These are phyloP conservation scores for Spea hammondii DNA, from an alignment of 2,797 vertebrate genomes.

Conservation along the genomic window DNA sequence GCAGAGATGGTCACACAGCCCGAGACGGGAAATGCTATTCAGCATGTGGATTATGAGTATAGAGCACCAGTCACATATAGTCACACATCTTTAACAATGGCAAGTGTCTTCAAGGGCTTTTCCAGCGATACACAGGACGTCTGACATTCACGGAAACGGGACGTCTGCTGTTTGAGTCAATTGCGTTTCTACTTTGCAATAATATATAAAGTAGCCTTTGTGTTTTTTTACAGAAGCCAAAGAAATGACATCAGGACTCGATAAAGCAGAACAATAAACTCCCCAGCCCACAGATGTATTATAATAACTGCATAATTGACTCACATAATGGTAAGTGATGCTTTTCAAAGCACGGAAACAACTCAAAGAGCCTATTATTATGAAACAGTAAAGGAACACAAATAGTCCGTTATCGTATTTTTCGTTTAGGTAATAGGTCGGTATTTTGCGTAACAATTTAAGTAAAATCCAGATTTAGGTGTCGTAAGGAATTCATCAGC, in stretches of 20 bases:
- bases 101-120: constrained; percentile 39
- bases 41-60: not conserved
- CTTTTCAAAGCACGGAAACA: constrained; percentile 40
- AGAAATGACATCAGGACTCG: constrained; percentile 51
- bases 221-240: constrained; percentile 35
- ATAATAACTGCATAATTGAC: constrained; percentile 41
- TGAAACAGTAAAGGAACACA: constrained; percentile 9
- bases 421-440: no score
- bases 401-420: not conserved
- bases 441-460: no score
- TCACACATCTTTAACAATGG: constrained; percentile 3
- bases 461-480: no score
- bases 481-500: no score
- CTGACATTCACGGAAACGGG: constrained; percentile 41
- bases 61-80: not conserved
- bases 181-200: constrained; percentile 45
- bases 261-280: constrained; percentile 42
- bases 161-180: constrained; percentile 43
- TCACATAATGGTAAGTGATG: constrained; percentile 36
- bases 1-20: not conserved
- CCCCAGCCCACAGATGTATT: constrained; percentile 27
- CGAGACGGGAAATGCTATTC: not conserved
- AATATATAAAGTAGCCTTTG: constrained; percentile 49
- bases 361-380: constrained; percentile 25
- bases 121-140: constrained; percentile 20